Base-by-base conservation (phyloP, 2,888 invertebrate species). In the Brachypalpus laphriformis region DNA sequence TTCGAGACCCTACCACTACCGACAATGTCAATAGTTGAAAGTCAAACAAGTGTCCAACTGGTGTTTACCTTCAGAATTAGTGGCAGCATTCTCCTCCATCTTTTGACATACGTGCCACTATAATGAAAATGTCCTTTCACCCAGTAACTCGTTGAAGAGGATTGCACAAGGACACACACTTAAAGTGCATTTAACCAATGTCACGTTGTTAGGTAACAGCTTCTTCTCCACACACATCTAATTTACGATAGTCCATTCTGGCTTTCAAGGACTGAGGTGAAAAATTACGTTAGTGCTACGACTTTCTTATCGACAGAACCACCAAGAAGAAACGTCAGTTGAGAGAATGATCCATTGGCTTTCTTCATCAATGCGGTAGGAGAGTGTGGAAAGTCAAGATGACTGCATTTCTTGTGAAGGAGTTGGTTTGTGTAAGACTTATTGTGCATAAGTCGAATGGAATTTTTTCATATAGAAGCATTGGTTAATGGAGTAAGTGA, bases 11-110 rank as follows among this genome's bases (percentile, higher is more conserved):
- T 37, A 37, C n/a, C n/a, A n/a, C 65, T 49, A 28, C 28, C 59
- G 22, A 59, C 66, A 54, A 40, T 66, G 72, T 82, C 82, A 77
- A 66, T 72, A 66, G 82, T 68, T 22, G 54, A 82, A 72, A 82
- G 82, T 82, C 82, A 82, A 82, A 82, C 82, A 82, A 82, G 77
- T 82, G 82, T 77, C 82, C 77, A 82, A 82, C 72, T 77, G 72
- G 71, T 77, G 82, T 82, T 82, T 72, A 59, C 77, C 66, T 61
- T 72, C 66, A 47, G 77, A 77, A 82, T 77, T 72, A 77, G 72
- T 82, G 77, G 59, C 31, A 57, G 37, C 37, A 56, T 61, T 45
- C 37, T 70, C 34, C 65, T 40, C 14, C 34, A 31, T 45, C 16
- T 18, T 18, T 6, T 40, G 25, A 25, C 18, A 25, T 25, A n/a